Conservation (phyloP, 1,140 invertebrate genomes). For the Trachymyrmex cornetzi region DNA sequence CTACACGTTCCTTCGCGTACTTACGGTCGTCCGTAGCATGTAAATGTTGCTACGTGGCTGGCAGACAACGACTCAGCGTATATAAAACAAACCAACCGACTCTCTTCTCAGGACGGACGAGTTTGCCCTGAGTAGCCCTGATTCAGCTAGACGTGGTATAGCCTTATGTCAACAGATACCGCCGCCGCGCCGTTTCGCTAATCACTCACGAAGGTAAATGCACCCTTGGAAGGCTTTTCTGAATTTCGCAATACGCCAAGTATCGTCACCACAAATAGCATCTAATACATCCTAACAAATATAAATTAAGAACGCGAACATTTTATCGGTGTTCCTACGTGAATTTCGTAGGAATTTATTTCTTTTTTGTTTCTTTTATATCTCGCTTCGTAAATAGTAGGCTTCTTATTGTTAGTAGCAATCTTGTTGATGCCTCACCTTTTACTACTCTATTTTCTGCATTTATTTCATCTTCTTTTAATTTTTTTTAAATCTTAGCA, state of each 20-base stretch:
- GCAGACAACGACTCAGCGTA: conserved; percentile 84
- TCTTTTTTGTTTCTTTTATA: no score
- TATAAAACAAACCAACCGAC: conserved; percentile 85
- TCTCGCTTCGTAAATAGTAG: no score
- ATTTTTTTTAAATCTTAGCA: no score
- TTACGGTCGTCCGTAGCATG: conserved; percentile 78
- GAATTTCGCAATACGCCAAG: conserved; percentile 35
- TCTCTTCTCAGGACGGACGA: conserved; percentile 81
- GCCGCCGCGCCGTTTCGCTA: conserved; percentile 11
- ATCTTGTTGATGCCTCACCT: no score
- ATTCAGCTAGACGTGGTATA: conserved; percentile 80
- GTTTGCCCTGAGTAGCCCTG: conserved; percentile 81
- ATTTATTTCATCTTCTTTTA: no score
- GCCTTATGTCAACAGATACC: conserved; percentile 83
- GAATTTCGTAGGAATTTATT: no score
- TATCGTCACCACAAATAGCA: neutral
- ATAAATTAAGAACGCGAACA: conserved; percentile 8
- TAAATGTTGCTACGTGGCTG: conserved; percentile 85
- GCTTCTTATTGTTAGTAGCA: no score
- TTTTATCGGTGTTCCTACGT: neutral
- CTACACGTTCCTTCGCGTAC: conserved; percentile 76
- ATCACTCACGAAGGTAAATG: conserved; percentile 56
- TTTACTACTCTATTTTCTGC: no score
- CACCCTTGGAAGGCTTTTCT: conserved; percentile 45
- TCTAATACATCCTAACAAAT: neutral